phyloP scores from a whole-genome alignment of 2,113 vertebrate species.

The Rynchops niger region DNA sequence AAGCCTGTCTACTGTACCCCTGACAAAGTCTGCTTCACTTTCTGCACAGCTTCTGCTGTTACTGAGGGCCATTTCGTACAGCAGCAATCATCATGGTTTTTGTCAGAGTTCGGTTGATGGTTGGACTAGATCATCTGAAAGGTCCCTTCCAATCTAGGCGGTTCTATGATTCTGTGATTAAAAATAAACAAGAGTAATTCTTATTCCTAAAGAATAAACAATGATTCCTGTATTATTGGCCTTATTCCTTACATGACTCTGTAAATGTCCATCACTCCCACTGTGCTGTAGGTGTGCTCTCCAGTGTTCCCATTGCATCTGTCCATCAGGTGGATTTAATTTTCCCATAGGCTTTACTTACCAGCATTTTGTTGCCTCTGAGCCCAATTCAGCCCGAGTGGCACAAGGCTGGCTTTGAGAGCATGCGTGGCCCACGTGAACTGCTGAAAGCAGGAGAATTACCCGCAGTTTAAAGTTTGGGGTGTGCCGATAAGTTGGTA shows the following conservation, averaged over 20 bases:
- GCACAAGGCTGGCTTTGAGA: not conserved
- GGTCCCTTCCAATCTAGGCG: too few species aligned
- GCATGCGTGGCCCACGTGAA: accelerated
- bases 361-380: not conserved
- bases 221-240: not conserved
- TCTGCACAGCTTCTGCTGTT: not conserved
- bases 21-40: not conserved
- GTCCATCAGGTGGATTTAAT: not conserved
- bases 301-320: not conserved
- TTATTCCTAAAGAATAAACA: not conserved
- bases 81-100: not conserved
- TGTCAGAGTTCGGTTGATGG: too few species aligned
- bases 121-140: too few species aligned
- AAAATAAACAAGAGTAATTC: not conserved
- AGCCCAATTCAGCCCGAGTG: not conserved
- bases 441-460: not conserved
- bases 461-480: not conserved
- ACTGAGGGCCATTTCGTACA: not conserved
- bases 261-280: not conserved
- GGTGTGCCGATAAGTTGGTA: not conserved
- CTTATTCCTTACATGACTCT: not conserved
- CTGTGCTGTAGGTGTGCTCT: not conserved
- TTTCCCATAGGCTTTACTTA: not conserved
- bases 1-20: not conserved
- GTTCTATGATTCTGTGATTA: not conserved